A percentile compares a stretch with the other conserved stretches of the same genome.
Evolutionary conservation across 1,140 invertebrate species (phyloP).

Genomic region (Drosophila nannoptera): DNA sequence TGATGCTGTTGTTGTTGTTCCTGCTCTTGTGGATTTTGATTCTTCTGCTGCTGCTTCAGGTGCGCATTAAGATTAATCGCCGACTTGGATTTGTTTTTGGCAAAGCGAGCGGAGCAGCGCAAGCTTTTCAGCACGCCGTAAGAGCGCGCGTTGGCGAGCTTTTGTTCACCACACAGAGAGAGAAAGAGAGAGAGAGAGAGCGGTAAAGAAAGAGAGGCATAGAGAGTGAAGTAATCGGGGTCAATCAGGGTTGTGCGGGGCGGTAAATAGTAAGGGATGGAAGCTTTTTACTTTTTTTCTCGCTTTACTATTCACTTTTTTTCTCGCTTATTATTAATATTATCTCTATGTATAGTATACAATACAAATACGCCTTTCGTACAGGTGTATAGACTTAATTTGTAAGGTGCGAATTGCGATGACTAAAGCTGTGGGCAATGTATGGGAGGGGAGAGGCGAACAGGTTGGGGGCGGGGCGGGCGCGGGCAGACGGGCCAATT

Average conservation of each 20-base stretch:
- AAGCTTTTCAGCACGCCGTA: slow-evolving; percentile 67
- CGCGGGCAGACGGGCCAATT: no score
- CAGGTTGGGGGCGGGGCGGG: neutral
- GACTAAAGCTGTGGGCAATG: slow-evolving; percentile 13
- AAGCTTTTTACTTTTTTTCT: neutral
- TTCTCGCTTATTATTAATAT: neutral
- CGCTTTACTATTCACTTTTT: no score
- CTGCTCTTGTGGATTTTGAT: slow-evolving; percentile 34
- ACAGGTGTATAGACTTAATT: neutral
- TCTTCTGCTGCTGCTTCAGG: slow-evolving; percentile 60
- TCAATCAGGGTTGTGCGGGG: neutral
- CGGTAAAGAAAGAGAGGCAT: slow-evolving; percentile 10
- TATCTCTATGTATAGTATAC: slow-evolving; percentile 4
- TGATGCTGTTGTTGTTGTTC: slow-evolving; percentile 14
- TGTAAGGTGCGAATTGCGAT: slow-evolving; percentile 11
- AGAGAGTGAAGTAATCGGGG: neutral
- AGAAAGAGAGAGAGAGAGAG: slow-evolving; percentile 17
- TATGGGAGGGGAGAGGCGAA: neutral
- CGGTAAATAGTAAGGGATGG: slow-evolving; percentile 2
- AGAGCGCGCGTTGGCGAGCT: slow-evolving; percentile 65
- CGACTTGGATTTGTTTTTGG: slow-evolving; percentile 64
- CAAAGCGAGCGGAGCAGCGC: slow-evolving; percentile 61
- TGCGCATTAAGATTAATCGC: slow-evolving; percentile 66
- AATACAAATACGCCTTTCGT: neutral
- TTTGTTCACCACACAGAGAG: slow-evolving; percentile 32